phyloP scores from a whole-genome alignment of 2,113 vertebrate species.

The Oriolus oriolus region DNA sequence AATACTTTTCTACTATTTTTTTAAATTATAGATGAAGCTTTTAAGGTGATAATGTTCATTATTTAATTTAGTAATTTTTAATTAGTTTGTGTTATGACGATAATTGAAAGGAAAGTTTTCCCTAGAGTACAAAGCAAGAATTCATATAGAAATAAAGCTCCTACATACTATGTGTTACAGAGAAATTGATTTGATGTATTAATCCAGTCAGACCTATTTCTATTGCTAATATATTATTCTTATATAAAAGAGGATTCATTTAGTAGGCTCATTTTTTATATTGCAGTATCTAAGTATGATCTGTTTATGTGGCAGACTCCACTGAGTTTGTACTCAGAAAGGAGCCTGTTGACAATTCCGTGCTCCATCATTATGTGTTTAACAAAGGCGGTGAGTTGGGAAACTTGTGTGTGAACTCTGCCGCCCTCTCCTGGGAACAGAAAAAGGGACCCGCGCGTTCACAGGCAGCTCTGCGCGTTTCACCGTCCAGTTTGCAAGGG shows the following conservation, averaged over 20 bases:
- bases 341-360: not conserved
- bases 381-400: not conserved
- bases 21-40: not conserved
- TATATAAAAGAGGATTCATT: not conserved
- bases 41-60: not conserved
- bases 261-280: not conserved
- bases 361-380: not conserved
- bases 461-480: accelerated
- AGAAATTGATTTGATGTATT: not conserved
- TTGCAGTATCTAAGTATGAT: not conserved
- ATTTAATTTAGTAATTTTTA: not conserved
- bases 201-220: not conserved
- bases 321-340: not conserved
- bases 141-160: not conserved
- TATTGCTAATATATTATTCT: not conserved
- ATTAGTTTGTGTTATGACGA: not conserved
- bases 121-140: not conserved
- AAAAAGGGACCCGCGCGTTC: not conserved
- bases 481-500: not conserved
- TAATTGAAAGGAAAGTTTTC: not conserved
- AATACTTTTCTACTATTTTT: not conserved
- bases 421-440: constrained; percentile 52
- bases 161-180: not conserved
- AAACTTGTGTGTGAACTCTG: not conserved
- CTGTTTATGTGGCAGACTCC: not conserved